A percentile compares a stretch with the other conserved stretches of the same genome.
phyloP scores from a whole-genome alignment of 2,888 invertebrate species.

The Brachyptera risi region DNA sequence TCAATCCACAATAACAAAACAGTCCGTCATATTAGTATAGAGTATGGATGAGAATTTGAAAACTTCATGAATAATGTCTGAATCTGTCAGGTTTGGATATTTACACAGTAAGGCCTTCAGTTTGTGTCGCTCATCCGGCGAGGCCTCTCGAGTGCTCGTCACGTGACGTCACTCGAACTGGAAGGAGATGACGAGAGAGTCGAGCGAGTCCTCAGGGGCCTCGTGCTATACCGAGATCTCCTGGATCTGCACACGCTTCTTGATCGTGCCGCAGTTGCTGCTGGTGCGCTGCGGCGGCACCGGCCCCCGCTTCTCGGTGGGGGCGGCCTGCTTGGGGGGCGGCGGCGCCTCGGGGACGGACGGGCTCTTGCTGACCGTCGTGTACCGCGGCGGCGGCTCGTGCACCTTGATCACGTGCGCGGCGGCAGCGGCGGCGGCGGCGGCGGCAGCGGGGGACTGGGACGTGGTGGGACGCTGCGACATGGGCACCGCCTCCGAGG shows the following conservation, averaged over 20 bases:
- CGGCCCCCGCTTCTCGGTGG: constrained; percentile 36
- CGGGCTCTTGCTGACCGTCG: constrained; percentile 44
- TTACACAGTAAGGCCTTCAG: too few species aligned
- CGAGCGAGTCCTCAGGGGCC: constrained; percentile 17
- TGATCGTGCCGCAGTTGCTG: constrained; percentile 44
- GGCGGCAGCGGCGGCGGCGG: constrained; percentile 31
- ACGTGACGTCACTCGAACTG: not conserved
- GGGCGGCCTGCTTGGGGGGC: constrained; percentile 40
- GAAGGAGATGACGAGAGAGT: constrained; percentile 13
- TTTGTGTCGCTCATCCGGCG: too few species aligned
- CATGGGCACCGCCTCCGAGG: constrained; percentile 45
- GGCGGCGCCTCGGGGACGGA: constrained; percentile 37
- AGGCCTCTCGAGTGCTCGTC: not conserved
- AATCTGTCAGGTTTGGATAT: too few species aligned
- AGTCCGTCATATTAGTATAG: too few species aligned
- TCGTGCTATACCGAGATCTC: constrained; percentile 71
- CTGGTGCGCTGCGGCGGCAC: constrained; percentile 40
- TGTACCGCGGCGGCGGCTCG: constrained; percentile 52
- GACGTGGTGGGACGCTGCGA: constrained; percentile 41
- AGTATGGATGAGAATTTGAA: too few species aligned
- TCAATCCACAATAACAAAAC: too few species aligned
- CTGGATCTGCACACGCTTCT: constrained; percentile 76
- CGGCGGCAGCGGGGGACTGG: not conserved
- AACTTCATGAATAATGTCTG: too few species aligned
- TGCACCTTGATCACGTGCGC: constrained; percentile 40